A percentile compares a stretch with the other conserved stretches of the same genome.
Evolutionary conservation across 1,140 invertebrate species (phyloP).

Genomic region (Polyergus mexicanus): DNA sequence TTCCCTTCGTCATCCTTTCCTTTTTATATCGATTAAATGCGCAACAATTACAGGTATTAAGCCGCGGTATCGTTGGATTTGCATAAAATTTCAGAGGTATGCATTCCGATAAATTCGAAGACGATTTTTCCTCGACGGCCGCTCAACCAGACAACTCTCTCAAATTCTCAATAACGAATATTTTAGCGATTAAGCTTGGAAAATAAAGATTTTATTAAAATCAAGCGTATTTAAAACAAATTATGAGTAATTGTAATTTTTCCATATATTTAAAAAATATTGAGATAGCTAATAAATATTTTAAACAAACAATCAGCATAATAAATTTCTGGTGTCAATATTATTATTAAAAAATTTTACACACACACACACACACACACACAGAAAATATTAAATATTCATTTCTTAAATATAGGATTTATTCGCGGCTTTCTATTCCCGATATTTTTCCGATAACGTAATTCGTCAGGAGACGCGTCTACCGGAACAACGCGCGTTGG

Average conservation of each 20-base stretch:
- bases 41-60: slow-evolving; percentile 51
- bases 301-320: not conserved
- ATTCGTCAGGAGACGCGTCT: slow-evolving; percentile 1
- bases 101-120: slow-evolving; percentile 2
- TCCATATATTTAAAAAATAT: not conserved
- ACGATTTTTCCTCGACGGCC: slow-evolving; percentile 13
- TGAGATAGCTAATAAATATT: not conserved
- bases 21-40: slow-evolving; percentile 57
- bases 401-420: too few species aligned
- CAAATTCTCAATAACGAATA: slow-evolving; percentile 40
- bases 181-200: not conserved
- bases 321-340: not conserved
- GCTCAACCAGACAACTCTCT: not conserved
- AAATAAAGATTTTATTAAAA: slow-evolving; percentile 3
- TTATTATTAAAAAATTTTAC: not conserved
- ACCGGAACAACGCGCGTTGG: slow-evolving; percentile 16
- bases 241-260: not conserved
- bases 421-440: not conserved
- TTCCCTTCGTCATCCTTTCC: not conserved
- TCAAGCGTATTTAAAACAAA: not conserved
- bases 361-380: not conserved
- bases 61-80: slow-evolving; percentile 45
- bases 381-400: not conserved
- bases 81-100: slow-evolving; percentile 52
- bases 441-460: slow-evolving; percentile 30